Evolutionary conservation across 2,113 vertebrate genomes (phyloP).

Genomic region (Rhinopomastus cyanomelas): DNA sequence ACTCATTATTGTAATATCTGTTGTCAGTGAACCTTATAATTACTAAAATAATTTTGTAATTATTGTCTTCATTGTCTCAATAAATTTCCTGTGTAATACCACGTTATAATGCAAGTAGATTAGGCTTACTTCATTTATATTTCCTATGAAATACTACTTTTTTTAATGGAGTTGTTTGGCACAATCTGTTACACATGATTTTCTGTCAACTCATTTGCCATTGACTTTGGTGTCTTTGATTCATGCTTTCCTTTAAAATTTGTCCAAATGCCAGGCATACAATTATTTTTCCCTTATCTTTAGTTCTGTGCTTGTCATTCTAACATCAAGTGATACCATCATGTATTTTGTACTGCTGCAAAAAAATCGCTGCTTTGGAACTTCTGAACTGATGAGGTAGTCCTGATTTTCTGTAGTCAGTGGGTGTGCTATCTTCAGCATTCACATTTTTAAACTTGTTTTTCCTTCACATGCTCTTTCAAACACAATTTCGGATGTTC

Average conservation of each 20-base stretch:
- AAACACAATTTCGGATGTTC: not conserved
- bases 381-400: not conserved
- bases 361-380: not conserved
- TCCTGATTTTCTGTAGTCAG: not conserved
- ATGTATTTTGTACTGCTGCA: not conserved
- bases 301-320: not conserved
- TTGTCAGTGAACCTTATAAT: not conserved
- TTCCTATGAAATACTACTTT: not conserved
- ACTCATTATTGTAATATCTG: not conserved
- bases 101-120: not conserved
- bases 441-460: not conserved
- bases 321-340: not conserved
- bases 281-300: not conserved
- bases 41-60: not conserved
- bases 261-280: not conserved
- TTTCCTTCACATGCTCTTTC: not conserved
- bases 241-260: not conserved
- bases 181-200: not conserved
- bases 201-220: not conserved
- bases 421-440: not conserved
- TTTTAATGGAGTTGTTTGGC: not conserved
- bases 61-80: not conserved
- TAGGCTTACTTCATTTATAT: not conserved
- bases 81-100: not conserved
- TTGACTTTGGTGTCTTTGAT: not conserved